Percentiles rank a stretch among this genome's conserved stretches.
Evolutionary conservation across 2,113 vertebrate genomes (phyloP).

Genomic region (Pavo muticus): DNA sequence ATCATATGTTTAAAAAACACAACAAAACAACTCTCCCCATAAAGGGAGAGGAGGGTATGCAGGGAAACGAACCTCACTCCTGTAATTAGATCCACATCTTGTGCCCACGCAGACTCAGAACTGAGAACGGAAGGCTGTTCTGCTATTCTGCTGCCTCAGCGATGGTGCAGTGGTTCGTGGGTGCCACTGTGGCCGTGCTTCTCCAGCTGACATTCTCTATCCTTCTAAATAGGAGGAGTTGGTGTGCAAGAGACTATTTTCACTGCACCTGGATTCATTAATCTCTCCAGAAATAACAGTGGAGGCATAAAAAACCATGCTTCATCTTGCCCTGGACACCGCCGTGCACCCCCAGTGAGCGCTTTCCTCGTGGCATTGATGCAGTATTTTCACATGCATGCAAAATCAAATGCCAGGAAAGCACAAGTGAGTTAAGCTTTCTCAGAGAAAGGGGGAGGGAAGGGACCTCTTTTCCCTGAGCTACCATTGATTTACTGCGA

Average conservation of each 20-base stretch:
- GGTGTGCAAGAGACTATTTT: not conserved
- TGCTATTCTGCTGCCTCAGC: not conserved
- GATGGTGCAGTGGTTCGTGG: accelerated
- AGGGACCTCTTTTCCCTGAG: not conserved
- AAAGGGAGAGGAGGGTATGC: not conserved
- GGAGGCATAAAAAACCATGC: no score
- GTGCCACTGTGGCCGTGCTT: not conserved
- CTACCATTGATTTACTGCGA: not conserved
- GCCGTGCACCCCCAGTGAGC: not conserved
- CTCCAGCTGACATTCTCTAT: not conserved
- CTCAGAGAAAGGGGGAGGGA: not conserved
- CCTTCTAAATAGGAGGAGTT: not conserved
- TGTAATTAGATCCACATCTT: not conserved
- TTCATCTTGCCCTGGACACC: not conserved
- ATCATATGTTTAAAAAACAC: not conserved
- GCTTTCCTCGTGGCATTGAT: not conserved
- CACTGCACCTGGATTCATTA: not conserved
- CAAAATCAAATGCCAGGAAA: not conserved
- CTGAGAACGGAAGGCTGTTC: not conserved
- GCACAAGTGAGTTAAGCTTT: not conserved
- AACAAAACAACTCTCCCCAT: not conserved
- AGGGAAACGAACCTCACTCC: not conserved
- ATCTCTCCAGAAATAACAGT: not conserved
- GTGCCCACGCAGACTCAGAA: not conserved
- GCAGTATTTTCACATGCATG: not conserved